Evolutionary conservation across 2,797 vertebrate genomes (phyloP), one percentile per base, ranked within the genome.

Genomic region (Garrulus glandarius): DNA sequence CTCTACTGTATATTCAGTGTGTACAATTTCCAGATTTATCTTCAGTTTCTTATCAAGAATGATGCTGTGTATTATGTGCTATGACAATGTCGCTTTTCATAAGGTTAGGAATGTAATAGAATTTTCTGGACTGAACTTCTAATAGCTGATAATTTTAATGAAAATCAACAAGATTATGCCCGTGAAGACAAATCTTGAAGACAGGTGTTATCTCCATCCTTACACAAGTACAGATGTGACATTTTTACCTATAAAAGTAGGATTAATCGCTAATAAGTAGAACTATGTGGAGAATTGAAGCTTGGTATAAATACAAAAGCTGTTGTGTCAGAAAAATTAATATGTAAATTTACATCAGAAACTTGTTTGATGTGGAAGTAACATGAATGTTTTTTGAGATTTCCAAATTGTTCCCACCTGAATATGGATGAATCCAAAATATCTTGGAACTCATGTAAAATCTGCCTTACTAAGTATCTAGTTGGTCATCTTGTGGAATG

Each of bases 101-200:
- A 65, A 94, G 68, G 86, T 95, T 95, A 76, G 67, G 61, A 95
- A 91, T 67, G 63, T 87, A 96, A 96, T 96, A 50, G 84, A 80
- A 84, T 93, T 96, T 95, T 94, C 81, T 89, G 68, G 87, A 69
- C 76, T 70, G 64, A 95, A 86, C 81, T 93, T 76, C 41, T 95
- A 95, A 88, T 88, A 95, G 76, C 86, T 92, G 94, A 94, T 96
- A 95, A 96, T 92, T 93, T 94, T 89, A 95, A 96, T 96, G 91
- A 88, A 96, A 95, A 86, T 83, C 53, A 44, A 67, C 7, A 34
- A 80, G 89, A 86, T 93, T 82, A 87, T 85, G 71, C 39, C 63
- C n/a, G 0, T 53, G 59, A 92, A 90, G 82, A 56, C 46, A 72
- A 89, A 77, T 92, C 70, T 88, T 71, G 83, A 82, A 81, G 71